phyloP scores from a whole-genome alignment of 2,797 vertebrate species.

The Crenichthys baileyi region DNA sequence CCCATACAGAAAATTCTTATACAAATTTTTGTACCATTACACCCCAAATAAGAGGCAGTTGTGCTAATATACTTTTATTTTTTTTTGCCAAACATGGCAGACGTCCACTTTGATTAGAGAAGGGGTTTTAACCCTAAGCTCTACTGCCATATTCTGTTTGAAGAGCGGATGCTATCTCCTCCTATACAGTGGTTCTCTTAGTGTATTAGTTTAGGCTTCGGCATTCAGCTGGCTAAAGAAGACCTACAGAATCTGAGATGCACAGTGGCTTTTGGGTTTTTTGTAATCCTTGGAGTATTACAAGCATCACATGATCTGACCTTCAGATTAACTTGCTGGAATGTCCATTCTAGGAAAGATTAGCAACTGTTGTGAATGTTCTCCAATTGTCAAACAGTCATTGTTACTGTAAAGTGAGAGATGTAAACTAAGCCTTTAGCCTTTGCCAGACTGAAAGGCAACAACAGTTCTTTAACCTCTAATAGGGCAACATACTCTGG shows the following conservation, averaged over 20 bases:
- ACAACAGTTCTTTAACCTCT: neutral
- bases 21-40: neutral
- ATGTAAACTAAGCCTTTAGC: neutral
- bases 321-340: neutral
- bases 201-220: neutral
- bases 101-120: neutral
- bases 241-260: neutral
- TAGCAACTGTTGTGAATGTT: neutral
- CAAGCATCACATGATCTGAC: neutral
- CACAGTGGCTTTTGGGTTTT: neutral
- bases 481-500: too few species aligned
- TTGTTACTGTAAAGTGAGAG: neutral
- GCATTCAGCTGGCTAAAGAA: neutral
- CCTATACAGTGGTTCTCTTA: neutral
- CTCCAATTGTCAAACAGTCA: neutral
- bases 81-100: neutral
- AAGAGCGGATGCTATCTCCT: neutral
- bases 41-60: neutral
- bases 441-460: neutral
- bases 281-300: conserved; percentile 1
- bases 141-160: neutral
- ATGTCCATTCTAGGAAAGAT: conserved; percentile 2
- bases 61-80: neutral
- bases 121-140: neutral
- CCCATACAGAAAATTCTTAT: neutral